Percentiles rank a stretch among this genome's conserved stretches.
Evolutionary conservation across 1,140 invertebrate species (phyloP).

Genomic region (Sinella curviseta): DNA sequence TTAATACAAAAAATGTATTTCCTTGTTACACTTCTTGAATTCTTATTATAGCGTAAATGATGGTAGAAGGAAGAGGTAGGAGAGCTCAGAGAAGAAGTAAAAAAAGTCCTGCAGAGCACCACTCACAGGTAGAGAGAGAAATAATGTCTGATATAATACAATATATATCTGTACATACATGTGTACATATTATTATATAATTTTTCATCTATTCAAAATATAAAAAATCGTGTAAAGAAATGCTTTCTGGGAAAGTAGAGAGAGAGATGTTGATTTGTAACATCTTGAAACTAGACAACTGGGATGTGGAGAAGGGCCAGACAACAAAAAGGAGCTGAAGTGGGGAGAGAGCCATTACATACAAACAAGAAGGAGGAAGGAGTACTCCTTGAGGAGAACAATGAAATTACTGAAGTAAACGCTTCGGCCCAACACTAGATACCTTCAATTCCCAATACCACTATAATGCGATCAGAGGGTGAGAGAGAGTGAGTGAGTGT

Average conservation of each 20-base stretch:
- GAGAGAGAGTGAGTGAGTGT: too few species aligned
- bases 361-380: background rate
- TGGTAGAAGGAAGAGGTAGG: background rate
- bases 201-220: too few species aligned
- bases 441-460: background rate
- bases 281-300: background rate
- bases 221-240: background rate
- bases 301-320: background rate
- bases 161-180: background rate
- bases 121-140: background rate
- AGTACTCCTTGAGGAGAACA: background rate
- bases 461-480: background rate
- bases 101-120: conserved; percentile 13
- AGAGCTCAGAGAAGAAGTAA: background rate
- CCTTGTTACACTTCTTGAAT: background rate
- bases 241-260: background rate
- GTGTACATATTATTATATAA: too few species aligned
- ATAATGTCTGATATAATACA: background rate
- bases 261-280: background rate
- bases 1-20: background rate
- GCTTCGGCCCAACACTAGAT: background rate
- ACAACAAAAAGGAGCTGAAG: background rate
- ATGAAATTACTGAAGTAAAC: conserved; percentile 1
- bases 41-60: background rate
- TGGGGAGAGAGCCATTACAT: background rate